These are phyloP conservation scores for Polymixis lichenea DNA, from an alignment of 2,888 invertebrate species.

Conservation along the genomic window DNA sequence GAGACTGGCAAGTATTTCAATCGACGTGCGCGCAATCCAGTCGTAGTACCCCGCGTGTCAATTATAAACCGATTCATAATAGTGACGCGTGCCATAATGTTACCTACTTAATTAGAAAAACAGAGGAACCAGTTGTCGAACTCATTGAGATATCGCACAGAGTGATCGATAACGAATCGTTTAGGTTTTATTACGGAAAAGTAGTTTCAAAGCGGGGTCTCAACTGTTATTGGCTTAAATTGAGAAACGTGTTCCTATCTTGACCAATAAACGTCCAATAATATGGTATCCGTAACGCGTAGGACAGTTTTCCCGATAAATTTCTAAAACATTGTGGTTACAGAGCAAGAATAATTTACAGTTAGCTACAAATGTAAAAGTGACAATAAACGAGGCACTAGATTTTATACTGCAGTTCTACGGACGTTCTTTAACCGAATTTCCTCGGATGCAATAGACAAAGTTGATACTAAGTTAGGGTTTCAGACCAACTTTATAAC, in stretches of 20 bases:
- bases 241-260: background rate
- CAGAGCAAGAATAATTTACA: background rate
- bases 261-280: background rate
- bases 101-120: constrained; percentile 9
- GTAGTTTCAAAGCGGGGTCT: background rate
- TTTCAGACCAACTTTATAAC: constrained; percentile 19
- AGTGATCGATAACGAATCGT: background rate
- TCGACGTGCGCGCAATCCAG: constrained; percentile 31
- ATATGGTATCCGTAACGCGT: background rate
- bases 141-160: background rate
- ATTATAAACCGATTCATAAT: constrained; percentile 44
- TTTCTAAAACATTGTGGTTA: background rate
- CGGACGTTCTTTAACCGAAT: constrained; percentile 15
- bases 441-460: background rate
- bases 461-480: constrained; percentile 9
- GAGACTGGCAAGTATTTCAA: constrained; percentile 1
- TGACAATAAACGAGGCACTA: background rate
- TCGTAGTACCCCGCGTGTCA: constrained; percentile 18
- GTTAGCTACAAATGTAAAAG: background rate
- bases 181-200: background rate
- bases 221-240: background rate
- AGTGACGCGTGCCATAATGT: constrained; percentile 18
- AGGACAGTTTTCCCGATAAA: background rate
- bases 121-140: constrained; percentile 2
- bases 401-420: constrained; percentile 3